These are phyloP conservation scores for Odobenus rosmarus DNA, from an alignment of 2,113 vertebrate species.

Conservation along the genomic window DNA sequence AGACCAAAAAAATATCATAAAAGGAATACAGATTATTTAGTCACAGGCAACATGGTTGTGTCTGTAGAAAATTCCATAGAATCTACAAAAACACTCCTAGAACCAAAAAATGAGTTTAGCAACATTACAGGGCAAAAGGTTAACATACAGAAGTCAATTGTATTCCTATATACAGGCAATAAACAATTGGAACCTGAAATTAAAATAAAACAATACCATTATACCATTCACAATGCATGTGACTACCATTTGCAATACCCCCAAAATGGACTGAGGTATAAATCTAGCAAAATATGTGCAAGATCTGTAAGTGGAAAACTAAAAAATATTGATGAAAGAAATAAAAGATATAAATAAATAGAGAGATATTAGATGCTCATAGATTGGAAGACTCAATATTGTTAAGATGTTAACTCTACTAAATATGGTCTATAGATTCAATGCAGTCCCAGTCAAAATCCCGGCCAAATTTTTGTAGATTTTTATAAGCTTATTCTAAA, in stretches of 20 bases:
- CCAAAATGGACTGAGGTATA: not conserved
- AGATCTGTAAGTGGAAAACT: not conserved
- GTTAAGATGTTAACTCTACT: not conserved
- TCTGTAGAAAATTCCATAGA: not conserved
- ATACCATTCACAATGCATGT: not conserved
- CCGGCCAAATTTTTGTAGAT: not conserved
- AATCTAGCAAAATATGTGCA: not conserved
- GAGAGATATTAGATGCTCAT: not conserved
- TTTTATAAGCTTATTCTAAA: conserved; percentile 6
- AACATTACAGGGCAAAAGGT: not conserved
- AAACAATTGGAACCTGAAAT: not conserved
- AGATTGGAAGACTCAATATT: not conserved
- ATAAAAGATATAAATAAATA: conserved; percentile 17
- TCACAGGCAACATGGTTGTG: not conserved
- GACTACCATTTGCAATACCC: not conserved
- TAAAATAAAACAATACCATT: not conserved
- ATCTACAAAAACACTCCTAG: not conserved
- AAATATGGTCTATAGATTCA: not conserved
- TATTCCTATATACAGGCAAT: not conserved
- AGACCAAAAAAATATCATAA: not conserved
- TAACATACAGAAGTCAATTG: not conserved
- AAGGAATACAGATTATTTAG: not conserved
- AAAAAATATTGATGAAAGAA: not conserved
- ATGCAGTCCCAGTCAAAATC: not conserved
- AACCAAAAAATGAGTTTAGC: not conserved